Conservation (phyloP, 2,113 vertebrate genomes). For the Columba janthina region DNA sequence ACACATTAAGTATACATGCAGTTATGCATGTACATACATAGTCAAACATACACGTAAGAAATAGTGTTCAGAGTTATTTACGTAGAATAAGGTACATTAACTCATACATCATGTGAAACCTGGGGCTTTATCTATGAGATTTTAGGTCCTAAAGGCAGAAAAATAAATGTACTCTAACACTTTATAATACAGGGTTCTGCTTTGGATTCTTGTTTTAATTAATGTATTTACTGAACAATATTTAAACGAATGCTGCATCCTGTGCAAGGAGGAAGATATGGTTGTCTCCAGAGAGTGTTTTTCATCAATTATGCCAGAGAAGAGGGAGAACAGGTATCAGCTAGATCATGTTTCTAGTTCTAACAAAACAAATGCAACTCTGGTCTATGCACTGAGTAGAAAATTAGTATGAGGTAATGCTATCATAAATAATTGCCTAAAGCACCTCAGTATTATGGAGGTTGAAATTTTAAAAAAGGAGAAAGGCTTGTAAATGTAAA, state of each 20-base stretch:
- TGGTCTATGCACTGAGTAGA: slow-evolving; percentile 14
- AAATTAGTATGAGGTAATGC: slow-evolving; percentile 75
- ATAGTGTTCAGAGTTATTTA: fast-evolving
- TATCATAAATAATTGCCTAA: slow-evolving; percentile 76
- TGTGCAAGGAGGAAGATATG: neutral
- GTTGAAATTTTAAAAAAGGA: slow-evolving; percentile 50
- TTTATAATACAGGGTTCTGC: neutral
- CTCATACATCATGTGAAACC: neutral
- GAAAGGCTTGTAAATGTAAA: slow-evolving; percentile 61
- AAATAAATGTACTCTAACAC: neutral
- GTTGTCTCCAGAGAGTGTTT: neutral
- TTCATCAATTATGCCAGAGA: slow-evolving; percentile 49
- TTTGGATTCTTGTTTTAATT: neutral
- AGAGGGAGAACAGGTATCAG: neutral
- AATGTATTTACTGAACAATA: neutral
- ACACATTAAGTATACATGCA: neutral
- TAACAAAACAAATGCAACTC: slow-evolving; percentile 51
- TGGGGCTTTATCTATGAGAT: neutral
- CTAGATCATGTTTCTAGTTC: slow-evolving; percentile 19
- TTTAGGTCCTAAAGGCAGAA: neutral
- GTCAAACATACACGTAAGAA: fast-evolving
- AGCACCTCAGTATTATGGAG: slow-evolving; percentile 3
- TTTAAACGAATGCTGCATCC: neutral
- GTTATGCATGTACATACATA: neutral
- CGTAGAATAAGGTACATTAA: neutral